Evolutionary conservation across 1,140 invertebrate genomes (phyloP), one percentile per base, ranked within the genome.

Genomic region (Papilio xuthus): DNA sequence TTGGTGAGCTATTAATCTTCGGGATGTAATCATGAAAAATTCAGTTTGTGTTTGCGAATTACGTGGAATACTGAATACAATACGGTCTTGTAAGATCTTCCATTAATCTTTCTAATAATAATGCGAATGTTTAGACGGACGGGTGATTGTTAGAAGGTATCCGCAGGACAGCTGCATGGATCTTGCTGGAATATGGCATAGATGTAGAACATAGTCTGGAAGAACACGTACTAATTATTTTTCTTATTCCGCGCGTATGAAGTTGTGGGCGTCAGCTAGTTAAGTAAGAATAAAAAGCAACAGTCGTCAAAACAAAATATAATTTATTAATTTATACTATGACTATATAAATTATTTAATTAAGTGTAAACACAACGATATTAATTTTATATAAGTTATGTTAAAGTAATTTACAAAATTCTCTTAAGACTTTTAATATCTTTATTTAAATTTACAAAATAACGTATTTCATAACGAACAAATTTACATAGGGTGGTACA

Each of bases 21-120:
- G 26, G 15, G 44, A 23, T 44, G 41, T 44, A 71, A 23, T 71
- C 70, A 71, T 71, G 32, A 44, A 44, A 71, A 44, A 71, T 71
- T 71, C 70, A 10, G 18, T 44, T 70, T 42, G 69, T 41, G 15
- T 20, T 44, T 44, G 70, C 4, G n/a, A 44, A 41, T 42, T 42
- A 71, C 20, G 41, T 44, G 9, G 70, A 71, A 71, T 71, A 71
- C 70, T 71, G 13, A 71, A 42, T 71, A 18, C 6, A 20, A 8
- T 71, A 18, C 18, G 69, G 69, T 37, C 37, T 20, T 20, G 20
- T 23, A 10, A 32, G 41, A 41, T n/a, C n/a, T n/a, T n/a, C n/a
- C n/a, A n/a, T n/a, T n/a, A n/a, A n/a, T n/a, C n/a, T n/a, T n/a
- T n/a, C n/a, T n/a, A n/a, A n/a, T n/a, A n/a, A n/a, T n/a, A n/a